phyloP scores from a whole-genome alignment of 2,888 invertebrate species.

The Morinoia aosen region DNA sequence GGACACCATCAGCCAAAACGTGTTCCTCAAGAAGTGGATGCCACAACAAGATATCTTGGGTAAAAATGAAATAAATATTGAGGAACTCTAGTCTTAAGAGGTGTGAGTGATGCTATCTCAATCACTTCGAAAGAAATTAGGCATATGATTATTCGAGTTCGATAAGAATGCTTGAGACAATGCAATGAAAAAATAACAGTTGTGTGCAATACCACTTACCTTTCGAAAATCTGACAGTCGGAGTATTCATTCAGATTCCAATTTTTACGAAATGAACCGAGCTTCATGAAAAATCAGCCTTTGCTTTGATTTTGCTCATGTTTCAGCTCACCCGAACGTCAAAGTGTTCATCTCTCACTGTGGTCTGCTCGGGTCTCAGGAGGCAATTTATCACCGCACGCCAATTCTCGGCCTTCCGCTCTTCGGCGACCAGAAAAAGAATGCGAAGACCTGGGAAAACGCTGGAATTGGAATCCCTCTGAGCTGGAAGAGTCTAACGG shows the following conservation, averaged over 20 bases:
- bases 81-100: neutral
- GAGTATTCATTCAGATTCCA: too few species aligned
- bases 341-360: conserved; percentile 80
- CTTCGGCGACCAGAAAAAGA: conserved; percentile 80
- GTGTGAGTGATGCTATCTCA: neutral
- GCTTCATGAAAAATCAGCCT: neutral
- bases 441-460: conserved; percentile 70
- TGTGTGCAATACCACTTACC: too few species aligned
- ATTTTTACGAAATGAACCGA: too few species aligned
- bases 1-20: conserved; percentile 13
- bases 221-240: too few species aligned
- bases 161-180: too few species aligned
- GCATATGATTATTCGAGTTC: neutral
- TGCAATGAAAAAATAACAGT: too few species aligned
- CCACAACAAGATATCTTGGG: conserved; percentile 57
- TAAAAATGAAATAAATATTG: neutral
- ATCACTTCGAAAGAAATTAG: neutral
- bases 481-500: conserved; percentile 57
- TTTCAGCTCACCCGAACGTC: conserved; percentile 61
- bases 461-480: conserved; percentile 56
- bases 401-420: conserved; percentile 79
- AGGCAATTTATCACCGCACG: conserved; percentile 79
- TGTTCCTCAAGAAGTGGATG: conserved; percentile 55
- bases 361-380: conserved; percentile 81
- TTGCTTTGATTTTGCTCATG: neutral